Evolutionary conservation across 2,888 invertebrate genomes (phyloP), one percentile per base, ranked within the genome.

Genomic region (Agrilus mali): DNA sequence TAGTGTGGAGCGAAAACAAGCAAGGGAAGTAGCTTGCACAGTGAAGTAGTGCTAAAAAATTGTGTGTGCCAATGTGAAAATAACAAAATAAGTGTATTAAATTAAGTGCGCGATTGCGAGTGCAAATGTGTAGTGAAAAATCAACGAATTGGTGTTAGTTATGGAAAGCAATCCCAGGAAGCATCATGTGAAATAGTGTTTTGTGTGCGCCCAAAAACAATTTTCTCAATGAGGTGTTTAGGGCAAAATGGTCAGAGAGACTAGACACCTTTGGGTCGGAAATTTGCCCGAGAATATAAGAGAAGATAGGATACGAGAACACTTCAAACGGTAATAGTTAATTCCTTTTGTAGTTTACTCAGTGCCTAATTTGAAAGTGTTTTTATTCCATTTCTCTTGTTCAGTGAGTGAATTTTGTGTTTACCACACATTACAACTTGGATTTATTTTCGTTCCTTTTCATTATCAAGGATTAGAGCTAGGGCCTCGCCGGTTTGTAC

Each of bases 191-290:
- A 43, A 47, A 40, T 50, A 50, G 54, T 52, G 47, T 52, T 44
- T 50, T 51, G 52, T 54, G 55, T 70, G 72, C 71, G 71, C 45
- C 51, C 46, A 49, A 74, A 75, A 75, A 74, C 74, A 64, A 75
- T 77, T 79, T 78, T 82, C 83, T 81, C 63, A 81, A 86, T 86
- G 86, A 85, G 85, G 87, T 84, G 83, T 82, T 81, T 77, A 83
- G 84, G 83, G 85, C 87, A 92, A 87, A 86, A 96, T 96, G 96
- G 95, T 96, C 86, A 94, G 95, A 86, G 94, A 95, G 92, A 94
- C 94, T 83, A 90, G 95, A 83, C 94, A 96, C 82, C 86, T 96
- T 81, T 94, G 94, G 92, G 93, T 96, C 84, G 95, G 94, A 85
- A 95, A 94, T 84, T 88, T 96, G 84, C 94, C 95, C 86, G 94